Base-by-base conservation (phyloP, 2,888 invertebrate genomes). In the Heliconius ismenius region DNA sequence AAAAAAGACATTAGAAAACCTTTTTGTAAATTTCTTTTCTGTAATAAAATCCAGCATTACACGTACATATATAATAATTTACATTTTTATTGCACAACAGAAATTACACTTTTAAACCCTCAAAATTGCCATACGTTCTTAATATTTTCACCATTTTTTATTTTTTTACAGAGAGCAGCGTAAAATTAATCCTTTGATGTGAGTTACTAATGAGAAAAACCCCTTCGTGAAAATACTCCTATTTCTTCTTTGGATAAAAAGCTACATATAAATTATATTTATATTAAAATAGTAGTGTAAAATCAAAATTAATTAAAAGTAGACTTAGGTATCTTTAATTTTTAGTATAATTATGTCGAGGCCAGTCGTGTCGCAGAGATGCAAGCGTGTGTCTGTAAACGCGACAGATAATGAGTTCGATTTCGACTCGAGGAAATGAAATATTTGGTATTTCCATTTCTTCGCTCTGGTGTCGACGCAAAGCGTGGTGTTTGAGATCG, bases 131-230 rank as follows among this genome's bases (percentile, higher is more conserved):
- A 58, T 32, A 70, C 36, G 24, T 36, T 58, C 70, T 70, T 58
- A 21, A 70, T 58, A 36, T 70, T 70, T 32, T 58, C 15, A 58
- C 15, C 58, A 13, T 70, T 63, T 63, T 32, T 32, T 70, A 39
- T 72, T 39, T 70, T 69, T 43, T 69, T 43, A n/a, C 63, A n/a
- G 15, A n/a, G 58, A 24, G 58, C 74, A 28, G 18, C 62, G 24
- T 77, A n/a, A 70, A 77, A 77, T 77, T 77, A 77, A 72, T 60
- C 43, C 67, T 75, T 74, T 67, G 77, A 72, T 32, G 72, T 77
- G 62, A 72, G 65, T 65, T 65, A 62, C 36, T 58, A 60, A 32
- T 10, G 58, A 39, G 54, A 72, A 39, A 39, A 39, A 72, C 60
- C 24, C 62, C 36, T 73, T 73, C 36, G 26, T 39, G 24, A 26